These are phyloP conservation scores for Micromys minutus DNA, from an alignment of 2,113 vertebrate species.

Conservation along the genomic window DNA sequence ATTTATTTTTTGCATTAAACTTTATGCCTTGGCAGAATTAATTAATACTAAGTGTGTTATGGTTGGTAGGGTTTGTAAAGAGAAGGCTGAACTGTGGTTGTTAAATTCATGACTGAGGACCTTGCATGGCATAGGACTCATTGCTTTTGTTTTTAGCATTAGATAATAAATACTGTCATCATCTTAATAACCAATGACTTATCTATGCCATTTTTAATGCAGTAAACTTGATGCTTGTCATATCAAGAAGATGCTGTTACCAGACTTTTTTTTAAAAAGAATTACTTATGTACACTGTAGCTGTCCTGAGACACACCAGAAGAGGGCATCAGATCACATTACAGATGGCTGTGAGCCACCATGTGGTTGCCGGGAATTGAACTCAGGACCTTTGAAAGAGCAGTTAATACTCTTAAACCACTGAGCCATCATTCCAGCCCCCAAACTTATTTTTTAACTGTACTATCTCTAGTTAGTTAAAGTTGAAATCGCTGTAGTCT, in stretches of 20 bases:
- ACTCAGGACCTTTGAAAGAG: too few relatives aligned
- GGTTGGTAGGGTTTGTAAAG: not conserved
- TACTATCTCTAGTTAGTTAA: slow-evolving; percentile 31
- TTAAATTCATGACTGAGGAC: not conserved
- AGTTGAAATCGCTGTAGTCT: not conserved
- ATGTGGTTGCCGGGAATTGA: too few relatives aligned
- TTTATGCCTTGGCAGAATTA: slow-evolving; percentile 44
- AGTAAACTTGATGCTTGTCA: slow-evolving; percentile 20
- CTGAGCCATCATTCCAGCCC: too few relatives aligned
- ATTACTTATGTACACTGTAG: too few relatives aligned
- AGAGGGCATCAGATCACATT: too few relatives aligned
- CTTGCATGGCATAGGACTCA: not conserved
- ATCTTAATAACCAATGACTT: not conserved
- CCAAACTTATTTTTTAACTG: not conserved
- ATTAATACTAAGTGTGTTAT: slow-evolving; percentile 5
- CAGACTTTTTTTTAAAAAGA: not conserved
- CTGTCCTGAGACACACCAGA: too few relatives aligned
- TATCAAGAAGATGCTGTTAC: slow-evolving; percentile 3
- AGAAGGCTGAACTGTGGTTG: not conserved
- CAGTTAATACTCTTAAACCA: too few relatives aligned
- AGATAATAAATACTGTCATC: too few relatives aligned
- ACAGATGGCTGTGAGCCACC: too few relatives aligned
- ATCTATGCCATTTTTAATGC: not conserved
- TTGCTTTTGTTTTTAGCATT: not conserved
- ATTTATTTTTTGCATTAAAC: not conserved